A percentile compares a stretch with the other conserved stretches of the same genome.
Evolutionary conservation across 1,140 invertebrate species (phyloP).

Genomic region (Anoplophora glabripennis): DNA sequence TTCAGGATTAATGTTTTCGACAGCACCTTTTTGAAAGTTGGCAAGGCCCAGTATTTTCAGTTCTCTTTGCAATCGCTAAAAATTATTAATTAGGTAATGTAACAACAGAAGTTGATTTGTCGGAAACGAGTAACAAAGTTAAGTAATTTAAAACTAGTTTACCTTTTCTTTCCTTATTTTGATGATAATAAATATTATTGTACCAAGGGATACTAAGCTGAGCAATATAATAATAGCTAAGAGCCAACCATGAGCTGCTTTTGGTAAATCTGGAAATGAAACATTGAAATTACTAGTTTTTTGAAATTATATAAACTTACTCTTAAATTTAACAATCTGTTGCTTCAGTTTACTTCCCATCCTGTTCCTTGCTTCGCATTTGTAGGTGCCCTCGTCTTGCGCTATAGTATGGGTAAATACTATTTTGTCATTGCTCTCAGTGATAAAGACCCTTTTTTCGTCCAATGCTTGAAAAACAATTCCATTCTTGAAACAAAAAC

Average conservation of each 20-base stretch:
- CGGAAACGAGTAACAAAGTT: constrained; percentile 34
- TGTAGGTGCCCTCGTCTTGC: constrained; percentile 48
- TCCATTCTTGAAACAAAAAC: constrained; percentile 26
- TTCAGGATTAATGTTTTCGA: constrained; percentile 83
- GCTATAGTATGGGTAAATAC: constrained; percentile 43
- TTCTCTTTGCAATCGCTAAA: constrained; percentile 58
- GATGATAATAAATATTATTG: constrained; percentile 53
- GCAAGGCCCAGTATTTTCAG: constrained; percentile 64
- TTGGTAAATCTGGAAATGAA: neutral
- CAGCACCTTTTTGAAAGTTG: constrained; percentile 76
- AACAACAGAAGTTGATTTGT: neutral
- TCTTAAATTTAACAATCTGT: constrained; percentile 41
- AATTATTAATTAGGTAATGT: constrained; percentile 31
- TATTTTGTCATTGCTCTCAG: constrained; percentile 46
- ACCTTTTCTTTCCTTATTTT: constrained; percentile 61
- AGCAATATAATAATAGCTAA: neutral
- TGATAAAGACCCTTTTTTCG: constrained; percentile 47
- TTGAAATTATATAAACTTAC: constrained; percentile 33
- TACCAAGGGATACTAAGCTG: neutral
- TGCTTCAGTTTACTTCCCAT: constrained; percentile 41
- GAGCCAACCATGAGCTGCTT: neutral
- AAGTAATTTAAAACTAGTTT: constrained; percentile 26
- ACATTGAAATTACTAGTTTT: neutral
- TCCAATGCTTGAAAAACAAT: constrained; percentile 20
- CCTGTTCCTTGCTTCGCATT: constrained; percentile 47